Conservation (phyloP, 2,888 invertebrate species). For the Rhimphoctona megacephalus region DNA sequence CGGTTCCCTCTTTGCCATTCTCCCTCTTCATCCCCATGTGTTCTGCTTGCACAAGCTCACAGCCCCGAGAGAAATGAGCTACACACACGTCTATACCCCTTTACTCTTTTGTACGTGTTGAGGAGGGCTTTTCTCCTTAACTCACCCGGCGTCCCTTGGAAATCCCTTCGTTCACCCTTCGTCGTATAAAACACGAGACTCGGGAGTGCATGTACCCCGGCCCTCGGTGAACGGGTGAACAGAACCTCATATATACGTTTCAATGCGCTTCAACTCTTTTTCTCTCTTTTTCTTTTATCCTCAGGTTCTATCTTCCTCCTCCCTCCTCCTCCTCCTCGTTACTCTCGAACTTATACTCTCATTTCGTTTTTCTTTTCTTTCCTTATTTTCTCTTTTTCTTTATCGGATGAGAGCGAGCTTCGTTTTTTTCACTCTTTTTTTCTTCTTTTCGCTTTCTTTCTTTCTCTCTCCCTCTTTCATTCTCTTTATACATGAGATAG, state of each 20-base stretch:
- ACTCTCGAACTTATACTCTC: slow-evolving; percentile 42
- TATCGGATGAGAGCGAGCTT: slow-evolving; percentile 16
- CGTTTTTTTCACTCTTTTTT: slow-evolving; percentile 13
- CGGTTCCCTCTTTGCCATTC: slow-evolving; percentile 38
- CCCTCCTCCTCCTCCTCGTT: slow-evolving; percentile 27
- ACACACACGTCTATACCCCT: slow-evolving; percentile 23
- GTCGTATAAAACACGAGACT: slow-evolving; percentile 40
- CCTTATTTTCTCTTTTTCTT: slow-evolving; percentile 17
- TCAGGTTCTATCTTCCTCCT: slow-evolving; percentile 70
- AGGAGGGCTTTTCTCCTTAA: slow-evolving; percentile 53
- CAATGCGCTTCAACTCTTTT: slow-evolving; percentile 55
- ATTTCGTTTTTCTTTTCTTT: slow-evolving; percentile 53
- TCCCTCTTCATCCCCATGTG: slow-evolving; percentile 42
- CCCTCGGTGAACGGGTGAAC: slow-evolving; percentile 55
- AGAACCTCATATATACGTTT: slow-evolving; percentile 41
- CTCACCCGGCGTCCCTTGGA: slow-evolving; percentile 39
- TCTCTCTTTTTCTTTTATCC: slow-evolving; percentile 67
- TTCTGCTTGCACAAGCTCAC: slow-evolving; percentile 24
- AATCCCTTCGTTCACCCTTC: slow-evolving; percentile 58
- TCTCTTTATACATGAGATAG: slow-evolving; percentile 3
- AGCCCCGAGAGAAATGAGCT: slow-evolving; percentile 67
- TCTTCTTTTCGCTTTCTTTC: slow-evolving; percentile 22
- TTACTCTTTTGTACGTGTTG: slow-evolving; percentile 18
- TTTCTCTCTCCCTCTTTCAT: neutral
- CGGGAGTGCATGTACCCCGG: slow-evolving; percentile 34